phyloP scores from a whole-genome alignment of 1,140 invertebrate species.

The Augochlora pura region DNA sequence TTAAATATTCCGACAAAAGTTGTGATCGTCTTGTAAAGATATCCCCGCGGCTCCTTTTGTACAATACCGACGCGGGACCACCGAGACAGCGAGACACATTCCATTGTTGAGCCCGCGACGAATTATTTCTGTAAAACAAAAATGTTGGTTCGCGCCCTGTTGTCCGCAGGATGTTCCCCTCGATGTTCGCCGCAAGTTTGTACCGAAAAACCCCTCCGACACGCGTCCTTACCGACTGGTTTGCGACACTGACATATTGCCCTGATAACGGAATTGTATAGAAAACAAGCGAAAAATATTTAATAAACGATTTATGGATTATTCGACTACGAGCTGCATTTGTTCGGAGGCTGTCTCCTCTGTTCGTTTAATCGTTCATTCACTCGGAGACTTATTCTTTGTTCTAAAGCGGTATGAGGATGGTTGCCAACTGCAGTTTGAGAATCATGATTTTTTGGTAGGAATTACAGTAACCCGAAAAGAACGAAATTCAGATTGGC shows the following conservation, averaged over 20 bases:
- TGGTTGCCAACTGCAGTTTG: no score
- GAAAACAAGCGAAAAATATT: constrained; percentile 46
- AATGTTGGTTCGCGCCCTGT: neutral
- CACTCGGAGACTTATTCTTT: no score
- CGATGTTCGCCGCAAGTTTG: neutral
- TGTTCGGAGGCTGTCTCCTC: no score
- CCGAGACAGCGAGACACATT: constrained; percentile 22
- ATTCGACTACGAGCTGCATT: constrained; percentile 3
- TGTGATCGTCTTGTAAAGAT: constrained; percentile 32
- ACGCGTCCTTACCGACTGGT: constrained; percentile 22
- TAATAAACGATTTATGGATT: constrained; percentile 47
- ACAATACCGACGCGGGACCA: constrained; percentile 13
- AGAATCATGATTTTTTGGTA: no score
- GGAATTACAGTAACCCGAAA: no score
- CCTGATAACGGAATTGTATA: constrained; percentile 48
- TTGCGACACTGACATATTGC: constrained; percentile 44
- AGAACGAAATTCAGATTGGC: no score
- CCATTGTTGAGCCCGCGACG: constrained; percentile 1
- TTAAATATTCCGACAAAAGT: constrained; percentile 2
- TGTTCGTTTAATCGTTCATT: no score
- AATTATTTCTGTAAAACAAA: constrained; percentile 14
- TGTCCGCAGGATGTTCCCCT: neutral
- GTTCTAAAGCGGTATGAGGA: no score
- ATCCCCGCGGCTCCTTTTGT: constrained; percentile 27
- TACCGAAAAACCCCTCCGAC: constrained; percentile 3